Percentiles rank a stretch among this genome's conserved stretches.
These are phyloP conservation scores for Actinemys pallida DNA, from an alignment of 2,113 vertebrate genomes.

Conservation along the genomic window DNA sequence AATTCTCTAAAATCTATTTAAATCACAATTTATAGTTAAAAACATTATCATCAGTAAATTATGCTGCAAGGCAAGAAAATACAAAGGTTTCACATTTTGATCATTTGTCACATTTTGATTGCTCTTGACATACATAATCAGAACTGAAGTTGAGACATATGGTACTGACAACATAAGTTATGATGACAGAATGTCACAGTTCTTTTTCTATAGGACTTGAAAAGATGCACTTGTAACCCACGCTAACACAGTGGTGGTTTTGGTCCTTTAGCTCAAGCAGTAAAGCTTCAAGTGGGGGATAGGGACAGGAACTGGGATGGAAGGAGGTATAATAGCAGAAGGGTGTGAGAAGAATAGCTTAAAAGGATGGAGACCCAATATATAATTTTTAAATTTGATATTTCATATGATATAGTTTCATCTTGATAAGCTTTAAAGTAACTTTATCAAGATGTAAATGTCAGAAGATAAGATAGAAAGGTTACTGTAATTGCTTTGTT, in stretches of 20 bases:
- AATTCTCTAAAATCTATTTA: not conserved
- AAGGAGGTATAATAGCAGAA: not conserved
- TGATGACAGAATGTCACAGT: not conserved
- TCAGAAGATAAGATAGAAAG: not conserved
- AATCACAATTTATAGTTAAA: not conserved
- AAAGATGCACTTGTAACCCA: not conserved
- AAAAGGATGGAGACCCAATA: not conserved
- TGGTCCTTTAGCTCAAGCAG: not conserved
- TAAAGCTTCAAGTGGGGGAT: not conserved
- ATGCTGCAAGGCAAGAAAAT: no score
- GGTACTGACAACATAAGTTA: not conserved
- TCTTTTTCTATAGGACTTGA: not conserved
- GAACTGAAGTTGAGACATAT: not conserved
- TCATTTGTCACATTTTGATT: no score
- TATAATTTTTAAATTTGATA: not conserved
- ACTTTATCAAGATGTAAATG: not conserved
- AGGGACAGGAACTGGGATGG: not conserved
- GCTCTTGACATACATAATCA: not conserved
- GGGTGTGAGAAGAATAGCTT: not conserved
- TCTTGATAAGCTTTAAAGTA: not conserved
- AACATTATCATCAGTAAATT: no score
- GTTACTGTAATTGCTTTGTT: not conserved
- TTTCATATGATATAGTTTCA: not conserved
- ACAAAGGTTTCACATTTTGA: no score
- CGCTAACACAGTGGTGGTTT: not conserved